phyloP scores from a whole-genome alignment of 2,888 invertebrate species.

The Orthosia incerta region DNA sequence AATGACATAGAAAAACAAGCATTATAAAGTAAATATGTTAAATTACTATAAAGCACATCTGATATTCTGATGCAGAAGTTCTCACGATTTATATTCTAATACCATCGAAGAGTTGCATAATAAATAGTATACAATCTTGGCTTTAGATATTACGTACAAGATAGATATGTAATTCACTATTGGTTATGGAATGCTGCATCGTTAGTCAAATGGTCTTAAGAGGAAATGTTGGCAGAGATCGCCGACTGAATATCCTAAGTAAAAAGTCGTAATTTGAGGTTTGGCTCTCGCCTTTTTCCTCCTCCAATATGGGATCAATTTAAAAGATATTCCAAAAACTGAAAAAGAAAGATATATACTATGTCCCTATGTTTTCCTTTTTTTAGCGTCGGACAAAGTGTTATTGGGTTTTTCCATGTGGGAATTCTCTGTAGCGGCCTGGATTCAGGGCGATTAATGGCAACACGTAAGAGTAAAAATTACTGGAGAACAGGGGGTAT shows the following conservation, averaged over 20 bases:
- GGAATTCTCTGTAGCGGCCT: background rate
- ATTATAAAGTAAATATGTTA: slow-evolving; percentile 31
- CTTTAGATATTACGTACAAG: background rate
- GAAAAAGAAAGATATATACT: too few relatives aligned
- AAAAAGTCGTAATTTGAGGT: too few relatives aligned
- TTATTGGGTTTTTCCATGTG: background rate
- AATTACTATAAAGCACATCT: slow-evolving; percentile 19
- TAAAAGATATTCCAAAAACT: too few relatives aligned
- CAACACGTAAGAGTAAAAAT: too few relatives aligned
- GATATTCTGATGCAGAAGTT: slow-evolving; percentile 32
- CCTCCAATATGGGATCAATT: too few relatives aligned
- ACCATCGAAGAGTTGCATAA: slow-evolving; percentile 36
- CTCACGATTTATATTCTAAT: slow-evolving; percentile 52
- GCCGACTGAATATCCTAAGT: too few relatives aligned
- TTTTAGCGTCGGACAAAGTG: too few relatives aligned
- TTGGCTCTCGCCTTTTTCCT: too few relatives aligned
- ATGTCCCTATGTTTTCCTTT: too few relatives aligned
- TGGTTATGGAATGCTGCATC: background rate
- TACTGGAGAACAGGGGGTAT: too few relatives aligned
- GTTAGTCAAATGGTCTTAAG: background rate
- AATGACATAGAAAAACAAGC: slow-evolving; percentile 34
- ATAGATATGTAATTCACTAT: slow-evolving; percentile 13
- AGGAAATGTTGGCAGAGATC: too few relatives aligned
- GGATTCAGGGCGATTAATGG: too few relatives aligned
- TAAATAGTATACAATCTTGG: slow-evolving; percentile 1